Evolutionary conservation across 2,888 invertebrate genomes (phyloP), one percentile per base, ranked within the genome.

Genomic region (Tenthredo mesomela): DNA sequence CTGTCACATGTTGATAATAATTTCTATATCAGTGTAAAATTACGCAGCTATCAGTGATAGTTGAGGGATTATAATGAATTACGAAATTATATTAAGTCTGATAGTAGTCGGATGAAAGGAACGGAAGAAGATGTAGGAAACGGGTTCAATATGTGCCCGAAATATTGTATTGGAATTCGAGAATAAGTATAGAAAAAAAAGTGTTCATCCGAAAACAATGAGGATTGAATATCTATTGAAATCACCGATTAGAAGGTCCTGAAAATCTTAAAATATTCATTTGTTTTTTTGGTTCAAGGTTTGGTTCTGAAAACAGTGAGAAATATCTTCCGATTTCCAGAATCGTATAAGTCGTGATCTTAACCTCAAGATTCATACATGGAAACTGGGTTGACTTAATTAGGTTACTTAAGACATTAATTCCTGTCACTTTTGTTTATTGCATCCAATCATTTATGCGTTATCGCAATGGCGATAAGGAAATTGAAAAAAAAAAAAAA

Each of bases 401-500:
- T 43, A 43, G 37, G 71, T 73, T 29, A 73, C n/a, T 40, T 15
- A 3, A 40, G 10, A 21, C 21, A 73, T 73, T 73, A 43, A 73
- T 43, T 73, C 43, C 73, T 40, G 73, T 73, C 73, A 40, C 21
- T 40, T 73, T 73, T 73, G 43, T 73, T 73, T 40, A 40, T 73
- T 40, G 15, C 25, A 43, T 40, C 7, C 43, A 73, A 43, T n/a
- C 43, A 12, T n/a, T n/a, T 43, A 21, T 12, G 21, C 21, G 73
- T 25, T 71, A 71, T 71, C 73, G 43, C 73, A 21, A 25, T 12
- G n/a, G 73, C 9, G 18, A 12, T 37, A 25, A 40, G 6, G 12
- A 6, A n/a, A 2, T 15, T 33, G 4, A 33, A 33, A 33, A 4
- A 33, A 33, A 4, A 33, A 4, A 33, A 4, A 33, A 21, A 40